Conservation (phyloP, 2,113 vertebrate genomes). For the Girardinichthys multiradiatus region DNA sequence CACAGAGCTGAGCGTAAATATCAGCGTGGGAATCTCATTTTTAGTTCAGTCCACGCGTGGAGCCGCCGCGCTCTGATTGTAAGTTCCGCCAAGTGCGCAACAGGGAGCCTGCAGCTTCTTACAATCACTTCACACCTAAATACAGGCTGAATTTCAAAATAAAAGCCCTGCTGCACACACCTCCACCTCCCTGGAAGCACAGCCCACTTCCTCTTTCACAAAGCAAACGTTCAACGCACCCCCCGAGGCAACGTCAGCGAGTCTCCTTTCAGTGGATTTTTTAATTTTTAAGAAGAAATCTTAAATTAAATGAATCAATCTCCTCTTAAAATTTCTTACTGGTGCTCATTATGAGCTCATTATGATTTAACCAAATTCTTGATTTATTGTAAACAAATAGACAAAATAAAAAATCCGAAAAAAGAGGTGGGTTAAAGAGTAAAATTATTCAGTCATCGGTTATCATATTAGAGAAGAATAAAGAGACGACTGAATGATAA, state of each 20-base stretch:
- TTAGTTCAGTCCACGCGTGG: slow-evolving; percentile 10
- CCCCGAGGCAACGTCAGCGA: too few relatives aligned
- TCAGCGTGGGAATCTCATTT: slow-evolving; percentile 13
- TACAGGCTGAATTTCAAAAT: slow-evolving; percentile 48
- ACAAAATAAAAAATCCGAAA: too few relatives aligned
- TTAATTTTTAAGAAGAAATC: too few relatives aligned
- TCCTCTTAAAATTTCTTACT: too few relatives aligned
- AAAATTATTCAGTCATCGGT: too few relatives aligned
- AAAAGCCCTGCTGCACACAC: slow-evolving; percentile 20
- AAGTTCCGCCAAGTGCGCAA: slow-evolving; percentile 51
- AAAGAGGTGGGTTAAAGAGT: too few relatives aligned
- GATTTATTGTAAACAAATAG: too few relatives aligned
- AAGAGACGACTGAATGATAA: too few relatives aligned
- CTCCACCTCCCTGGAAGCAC: neutral
- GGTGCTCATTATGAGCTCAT: too few relatives aligned
- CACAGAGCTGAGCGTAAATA: neutral
- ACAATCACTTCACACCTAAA: slow-evolving; percentile 5
- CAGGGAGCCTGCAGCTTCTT: slow-evolving; percentile 28
- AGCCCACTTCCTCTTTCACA: neutral
- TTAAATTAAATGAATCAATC: too few relatives aligned
- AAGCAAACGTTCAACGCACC: neutral
- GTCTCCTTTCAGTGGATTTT: too few relatives aligned
- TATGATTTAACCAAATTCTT: too few relatives aligned
- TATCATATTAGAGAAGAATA: neutral
- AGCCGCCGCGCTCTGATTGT: slow-evolving; percentile 3